Base-by-base conservation (phyloP, 2,113 vertebrate genomes). In the Nibea albiflora region DNA sequence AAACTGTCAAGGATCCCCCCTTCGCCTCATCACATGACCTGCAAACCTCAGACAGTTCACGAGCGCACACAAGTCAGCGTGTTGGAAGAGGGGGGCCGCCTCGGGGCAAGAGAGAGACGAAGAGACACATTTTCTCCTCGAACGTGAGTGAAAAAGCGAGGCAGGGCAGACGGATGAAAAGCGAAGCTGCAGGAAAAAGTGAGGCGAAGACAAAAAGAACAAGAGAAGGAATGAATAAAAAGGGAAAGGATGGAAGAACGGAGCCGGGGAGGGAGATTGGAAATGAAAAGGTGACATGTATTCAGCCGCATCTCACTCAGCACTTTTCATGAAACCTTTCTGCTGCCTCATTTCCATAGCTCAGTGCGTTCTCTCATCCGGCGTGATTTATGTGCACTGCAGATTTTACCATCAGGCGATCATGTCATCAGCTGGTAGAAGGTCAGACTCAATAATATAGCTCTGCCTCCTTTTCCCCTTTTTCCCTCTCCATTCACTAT, bases 391-490 rank as follows among this genome's bases (percentile, higher is more conserved):
- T 85, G 65, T 69, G 62, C 58, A 26, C 50, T 58, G 66, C 76
- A 64, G 31, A 67, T 72, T 69, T 76, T 19, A 77, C 66, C 69
- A 47, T 71, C 44, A 82, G n/a, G 39, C 28, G 46, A 16, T 82
- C 76, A 73, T 44, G 12, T 53, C 31, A 67, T 85, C 39, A 42
- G 64, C 67, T 31, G 42, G 16, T 84, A 58, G 54, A 68, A 88
- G 75, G 81, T 84, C 90, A 74, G 39, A 73, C 70, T 75, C 76
- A 66, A 39, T 75, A 72, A 74, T 72, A 35, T 63, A 44, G 5
- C 42, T 70, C 62, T 28, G 0, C 24, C 26, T 20, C 4, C 4
- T 46, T 64, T 64, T 71, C 46, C 60, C 74, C 24, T 35, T n/a
- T 3, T 6, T 47, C 61, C 67, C 46, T 64, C 74, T 35, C 44